phyloP scores from a whole-genome alignment of 1,140 invertebrate species.

The Octopus sinensis region DNA sequence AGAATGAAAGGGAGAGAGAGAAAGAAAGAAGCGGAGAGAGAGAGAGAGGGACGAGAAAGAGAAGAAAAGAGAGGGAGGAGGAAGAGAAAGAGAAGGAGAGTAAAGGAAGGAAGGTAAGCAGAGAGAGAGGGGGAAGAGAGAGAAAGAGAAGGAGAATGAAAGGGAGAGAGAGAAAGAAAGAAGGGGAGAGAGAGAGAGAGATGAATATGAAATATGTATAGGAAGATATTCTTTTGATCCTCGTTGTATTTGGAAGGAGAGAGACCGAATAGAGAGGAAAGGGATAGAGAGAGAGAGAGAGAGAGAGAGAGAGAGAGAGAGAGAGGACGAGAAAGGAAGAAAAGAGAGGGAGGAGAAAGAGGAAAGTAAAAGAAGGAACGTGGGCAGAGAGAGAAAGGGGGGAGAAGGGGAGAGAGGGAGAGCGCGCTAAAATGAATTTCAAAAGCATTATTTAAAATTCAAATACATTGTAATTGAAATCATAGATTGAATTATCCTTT shows the following conservation, averaged over 20 bases:
- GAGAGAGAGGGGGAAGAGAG: neutral
- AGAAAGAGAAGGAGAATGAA: neutral
- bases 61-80: no score
- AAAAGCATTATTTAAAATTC: no score
- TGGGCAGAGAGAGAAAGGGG: neutral
- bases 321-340: neutral
- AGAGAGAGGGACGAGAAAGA: neutral
- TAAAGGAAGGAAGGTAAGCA: neutral
- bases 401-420: neutral
- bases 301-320: neutral
- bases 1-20: conserved; percentile 13
- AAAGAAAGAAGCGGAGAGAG: neutral
- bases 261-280: no score
- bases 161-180: no score
- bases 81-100: conserved; percentile 15
- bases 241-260: no score
- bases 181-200: no score
- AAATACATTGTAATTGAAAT: no score
- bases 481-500: no score
- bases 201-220: no score
- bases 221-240: no score
- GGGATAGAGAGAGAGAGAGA: neutral
- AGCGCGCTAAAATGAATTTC: neutral
- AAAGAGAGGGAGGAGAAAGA: neutral
- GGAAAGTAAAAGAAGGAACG: neutral